Conservation (phyloP, 2,113 vertebrate species). For the Poecile atricapillus region DNA sequence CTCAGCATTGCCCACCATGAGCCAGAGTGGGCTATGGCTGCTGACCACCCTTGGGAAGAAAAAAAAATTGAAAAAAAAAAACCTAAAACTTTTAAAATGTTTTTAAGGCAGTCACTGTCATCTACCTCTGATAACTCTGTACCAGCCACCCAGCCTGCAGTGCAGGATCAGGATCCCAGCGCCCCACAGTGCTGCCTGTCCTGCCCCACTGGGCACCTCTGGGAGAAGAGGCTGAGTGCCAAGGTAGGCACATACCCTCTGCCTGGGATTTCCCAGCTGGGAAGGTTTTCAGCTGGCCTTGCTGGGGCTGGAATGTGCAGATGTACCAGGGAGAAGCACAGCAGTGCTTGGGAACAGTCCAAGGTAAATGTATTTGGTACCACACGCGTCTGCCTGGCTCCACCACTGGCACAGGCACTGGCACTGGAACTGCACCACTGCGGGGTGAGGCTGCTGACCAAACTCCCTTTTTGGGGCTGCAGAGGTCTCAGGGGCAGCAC, state of each 20-base stretch:
- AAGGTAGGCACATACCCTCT: not conserved
- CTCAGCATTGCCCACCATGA: not conserved
- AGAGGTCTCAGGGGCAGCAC: not conserved
- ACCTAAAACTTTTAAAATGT: rapidly evolving
- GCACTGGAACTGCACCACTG: not conserved
- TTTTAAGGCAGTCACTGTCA: not conserved
- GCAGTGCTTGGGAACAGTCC: not conserved
- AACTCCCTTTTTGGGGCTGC: not conserved
- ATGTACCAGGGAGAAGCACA: not conserved
- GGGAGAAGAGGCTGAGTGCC: not conserved
- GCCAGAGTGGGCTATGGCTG: not conserved
- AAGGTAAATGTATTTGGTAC: not conserved
- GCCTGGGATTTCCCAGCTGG: not conserved
- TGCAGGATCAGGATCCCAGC: not conserved
- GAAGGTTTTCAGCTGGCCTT: not conserved
- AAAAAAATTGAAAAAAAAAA: rapidly evolving
- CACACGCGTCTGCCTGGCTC: rapidly evolving
- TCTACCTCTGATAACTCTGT: not conserved
- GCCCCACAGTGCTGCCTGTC: not conserved
- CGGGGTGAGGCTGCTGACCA: not conserved
- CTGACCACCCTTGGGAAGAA: not conserved
- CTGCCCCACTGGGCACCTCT: rapidly evolving
- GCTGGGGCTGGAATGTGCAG: not conserved
- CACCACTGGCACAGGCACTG: not conserved
- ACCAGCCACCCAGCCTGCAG: rapidly evolving